Base-by-base conservation (phyloP, 1,140 invertebrate genomes). In the Bombus confusus region DNA sequence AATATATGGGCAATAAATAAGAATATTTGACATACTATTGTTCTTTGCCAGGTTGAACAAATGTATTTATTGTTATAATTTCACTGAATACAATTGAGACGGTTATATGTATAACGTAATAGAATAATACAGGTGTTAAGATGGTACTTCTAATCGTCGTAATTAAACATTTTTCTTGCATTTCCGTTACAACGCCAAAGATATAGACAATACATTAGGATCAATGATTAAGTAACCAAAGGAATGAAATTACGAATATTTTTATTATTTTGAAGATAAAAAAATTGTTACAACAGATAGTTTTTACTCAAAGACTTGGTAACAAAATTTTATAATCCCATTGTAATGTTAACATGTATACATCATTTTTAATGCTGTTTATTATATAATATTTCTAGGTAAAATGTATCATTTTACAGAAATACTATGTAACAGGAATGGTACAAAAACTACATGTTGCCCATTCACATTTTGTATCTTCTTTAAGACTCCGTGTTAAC, bases 401-500 rank as follows among this genome's bases (percentile, higher is more conserved):
- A 57, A 37, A 73, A 78, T 66, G 15, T 66, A 57, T n/a, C 39
- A 79, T 68, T 87, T 57, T 31, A 57, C 59, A 76, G 39, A 88
- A 88, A 85, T 87, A 88, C 47, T 88, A 78, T 76, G 47, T 52
- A 84, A 80, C 47, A 88, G 82, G 78, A 89, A 88, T 89, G 78
- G 12, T 47, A 64, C 85, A 47, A 62, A 41, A 79, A 41, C 22
- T 83, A 41, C 5, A 69, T 22, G 15, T 83, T 62, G 8, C 15
- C 41, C 22, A 71, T 74, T 43, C 31, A 66, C 22, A 66, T n/a
- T 13, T 69, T 34, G 62, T 52, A 57, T 77, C 66, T 66, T 4
- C 34, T 77, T 83, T 28, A 78, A 69, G 37, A 69, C 62, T 68
- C n/a, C 74, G 39, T 15, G 15, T 66, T 66, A 68, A 41, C 28